Base-by-base conservation (phyloP, 2,888 invertebrate species). In the Megamerina dolium region DNA sequence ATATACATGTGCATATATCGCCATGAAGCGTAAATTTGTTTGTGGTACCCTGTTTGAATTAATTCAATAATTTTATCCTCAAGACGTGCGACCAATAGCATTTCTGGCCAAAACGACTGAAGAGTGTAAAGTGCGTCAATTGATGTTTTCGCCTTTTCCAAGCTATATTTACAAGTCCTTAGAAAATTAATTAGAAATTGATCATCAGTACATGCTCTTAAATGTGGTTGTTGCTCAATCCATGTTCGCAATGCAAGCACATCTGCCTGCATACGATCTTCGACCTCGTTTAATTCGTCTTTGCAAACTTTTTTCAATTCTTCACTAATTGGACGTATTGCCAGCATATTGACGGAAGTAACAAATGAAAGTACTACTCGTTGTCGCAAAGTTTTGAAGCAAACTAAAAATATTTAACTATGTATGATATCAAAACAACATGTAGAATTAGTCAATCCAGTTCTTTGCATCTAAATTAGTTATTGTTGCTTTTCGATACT, bases 71-170 rank as follows among this genome's bases (percentile, higher is more conserved):
- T 18, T 37, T 37, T 45, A 20, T 45, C 45, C 0, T 34, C 30
- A 14, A 48, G 3, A 26, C 30, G 32, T 8, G 45, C 36, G 13
- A 39, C 21, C 10, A 10, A 33, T 17, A 44, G 30, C 12, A 48
- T 18, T 29, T 48, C 42, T 3, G 48, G 45, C 5, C 75, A 64
- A 35, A 74, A 60, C 3, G 72, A 68, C 54, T 74, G 73, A 36
- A 56, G 36, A 0, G 76, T 75, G 54, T 78, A 78, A 56, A 73
- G 78, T 65, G 74, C 73, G 39, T 76, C 75, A 9, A 77, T 47
- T 53, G 76, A 76, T 40, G 69, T 63, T 58, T 76, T 76, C 6
- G 75, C 71, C 20, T 69, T 59, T 46, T 75, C 75, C 46, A 75
- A 55, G 51, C 73, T 74, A 56, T 69, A 74, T 55, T 75, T 76